Base-by-base conservation (phyloP, 1,140 invertebrate species). In the Rhyacophila brunnea region DNA sequence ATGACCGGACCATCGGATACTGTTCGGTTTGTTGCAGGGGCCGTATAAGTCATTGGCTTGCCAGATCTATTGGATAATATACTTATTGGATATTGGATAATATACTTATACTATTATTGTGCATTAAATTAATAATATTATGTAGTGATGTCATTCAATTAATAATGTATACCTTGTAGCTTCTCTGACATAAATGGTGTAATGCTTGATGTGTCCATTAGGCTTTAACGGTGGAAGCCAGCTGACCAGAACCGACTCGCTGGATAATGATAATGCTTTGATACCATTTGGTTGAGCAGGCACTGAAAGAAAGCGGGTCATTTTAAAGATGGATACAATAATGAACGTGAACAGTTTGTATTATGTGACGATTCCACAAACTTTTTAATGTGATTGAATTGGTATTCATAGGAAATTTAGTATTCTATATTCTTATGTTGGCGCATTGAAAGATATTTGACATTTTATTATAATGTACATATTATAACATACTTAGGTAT, bases 121-220 rank as follows among this genome's bases (percentile, higher is more conserved):
- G 6, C 13, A 6, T 44, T n/a, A 7, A 14, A 13, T 7, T 44
- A 44, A 13, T 13, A 7, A 11, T 2, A 44, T 44, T 6, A 13
- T n/a, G n/a, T n/a, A 9, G 6, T 9, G n/a, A 14, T 44, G n/a
- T 44, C n/a, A 13, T 17, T 44, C n/a, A 36, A 36, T 35, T 34
- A n/a, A n/a, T n/a, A n/a, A 23, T 3, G 10, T 11, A 4, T 61
- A 77, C 75, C 73, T 74, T 43, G 84, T 84, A 53, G 85, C 79
- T 70, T 88, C 86, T 50, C 83, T 77, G 59, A 82, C 83, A 73
- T 93, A 93, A 6, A 95, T 83, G n/a, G 89, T 92, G 66, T 93
- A 95, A 68, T 90, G 87, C 1, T 83, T 83, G 38, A 95, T 85
- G 45, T 85, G 81, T 23, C 92, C 92, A 71, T 94, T 95, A 0